Evolutionary conservation across 1,140 invertebrate species (phyloP).

Genomic region (Tetraneura akinire): DNA sequence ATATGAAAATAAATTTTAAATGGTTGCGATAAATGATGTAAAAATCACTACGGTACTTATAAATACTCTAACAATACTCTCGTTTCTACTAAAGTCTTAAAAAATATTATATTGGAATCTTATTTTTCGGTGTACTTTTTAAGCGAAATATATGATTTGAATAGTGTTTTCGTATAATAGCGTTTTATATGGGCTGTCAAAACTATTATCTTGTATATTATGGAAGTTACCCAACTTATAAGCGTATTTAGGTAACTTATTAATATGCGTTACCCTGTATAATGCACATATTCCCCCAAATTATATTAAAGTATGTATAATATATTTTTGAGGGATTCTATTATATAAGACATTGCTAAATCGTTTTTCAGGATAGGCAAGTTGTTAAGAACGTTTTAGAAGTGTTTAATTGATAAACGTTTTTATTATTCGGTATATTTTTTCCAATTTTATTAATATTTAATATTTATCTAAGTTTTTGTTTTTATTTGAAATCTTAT

Average conservation of each 20-base stretch:
- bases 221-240: neutral
- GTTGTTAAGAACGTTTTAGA: neutral
- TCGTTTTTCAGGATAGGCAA: neutral
- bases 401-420: neutral
- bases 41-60: too few species aligned
- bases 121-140: too few species aligned
- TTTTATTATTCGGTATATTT: neutral
- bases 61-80: too few species aligned
- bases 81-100: too few species aligned
- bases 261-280: too few species aligned
- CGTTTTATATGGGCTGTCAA: neutral
- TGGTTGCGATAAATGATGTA: too few species aligned
- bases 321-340: neutral
- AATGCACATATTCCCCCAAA: neutral
- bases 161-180: constrained; percentile 28
- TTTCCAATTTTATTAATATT: neutral
- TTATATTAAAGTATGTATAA: neutral
- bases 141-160: neutral
- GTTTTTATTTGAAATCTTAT: neutral
- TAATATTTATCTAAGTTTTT: constrained; percentile 1
- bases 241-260: too few species aligned
- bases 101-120: too few species aligned
- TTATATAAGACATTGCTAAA: neutral
- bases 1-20: too few species aligned
- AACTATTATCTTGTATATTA: neutral